These are phyloP conservation scores for Drosophila algonquin DNA, from an alignment of 2,888 invertebrate species.

Conservation along the genomic window DNA sequence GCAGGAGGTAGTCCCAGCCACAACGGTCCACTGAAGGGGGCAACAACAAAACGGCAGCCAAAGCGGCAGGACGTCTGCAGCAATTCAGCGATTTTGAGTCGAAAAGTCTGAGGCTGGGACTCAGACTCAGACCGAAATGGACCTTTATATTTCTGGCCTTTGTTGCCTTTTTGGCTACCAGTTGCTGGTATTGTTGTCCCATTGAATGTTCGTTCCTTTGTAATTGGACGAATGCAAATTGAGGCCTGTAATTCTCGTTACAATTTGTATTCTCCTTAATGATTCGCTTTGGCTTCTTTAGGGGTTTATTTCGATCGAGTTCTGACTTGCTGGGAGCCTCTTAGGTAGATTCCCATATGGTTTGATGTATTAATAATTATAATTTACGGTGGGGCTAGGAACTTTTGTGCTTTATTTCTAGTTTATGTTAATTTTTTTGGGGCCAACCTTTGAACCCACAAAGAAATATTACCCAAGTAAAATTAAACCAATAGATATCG, in stretches of 20 bases:
- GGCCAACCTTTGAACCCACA: not conserved
- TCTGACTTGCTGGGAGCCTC: not conserved
- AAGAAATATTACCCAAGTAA: too few species aligned
- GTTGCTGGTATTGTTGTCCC: not conserved
- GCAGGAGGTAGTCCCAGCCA: constrained; percentile 44
- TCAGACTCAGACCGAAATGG: constrained; percentile 21
- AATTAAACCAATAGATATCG: too few species aligned
- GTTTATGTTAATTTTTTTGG: not conserved
- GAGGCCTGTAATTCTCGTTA: constrained; percentile 48
- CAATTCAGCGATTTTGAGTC: constrained; percentile 42
- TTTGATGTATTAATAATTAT: constrained; percentile 7
- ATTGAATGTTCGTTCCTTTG: constrained; percentile 10
- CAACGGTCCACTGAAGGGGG: constrained; percentile 25
- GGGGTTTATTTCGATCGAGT: not conserved
- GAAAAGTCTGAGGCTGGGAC: constrained; percentile 27
- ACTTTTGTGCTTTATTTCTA: too few species aligned
- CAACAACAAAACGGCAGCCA: constrained; percentile 40
- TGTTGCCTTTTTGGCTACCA: constrained; percentile 27
- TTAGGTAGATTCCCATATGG: not conserved
- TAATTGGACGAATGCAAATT: constrained; percentile 56
- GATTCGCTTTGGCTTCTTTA: constrained; percentile 21
- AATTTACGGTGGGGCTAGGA: not conserved
- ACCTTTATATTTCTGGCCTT: constrained; percentile 23
- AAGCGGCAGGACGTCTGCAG: constrained; percentile 71
- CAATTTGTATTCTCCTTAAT: constrained; percentile 26